Conservation (phyloP, 2,888 invertebrate genomes). For the Matsumyia berberina region DNA sequence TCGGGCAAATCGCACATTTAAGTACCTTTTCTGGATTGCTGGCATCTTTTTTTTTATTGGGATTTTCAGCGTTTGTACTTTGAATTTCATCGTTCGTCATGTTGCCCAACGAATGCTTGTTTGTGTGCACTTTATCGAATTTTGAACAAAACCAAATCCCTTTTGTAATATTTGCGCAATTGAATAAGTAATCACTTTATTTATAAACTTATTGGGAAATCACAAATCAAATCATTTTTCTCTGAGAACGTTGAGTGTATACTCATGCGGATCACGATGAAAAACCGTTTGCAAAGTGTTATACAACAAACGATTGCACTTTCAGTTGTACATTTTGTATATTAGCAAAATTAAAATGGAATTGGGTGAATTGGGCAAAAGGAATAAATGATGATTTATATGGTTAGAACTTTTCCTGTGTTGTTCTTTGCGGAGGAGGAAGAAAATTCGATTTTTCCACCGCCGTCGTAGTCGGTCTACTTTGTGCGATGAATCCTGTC, state of each 20-base stretch:
- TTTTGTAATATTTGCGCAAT: constrained; percentile 52
- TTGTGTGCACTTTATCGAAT: constrained; percentile 3
- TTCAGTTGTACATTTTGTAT: neutral
- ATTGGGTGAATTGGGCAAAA: neutral
- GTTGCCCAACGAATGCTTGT: constrained; percentile 37
- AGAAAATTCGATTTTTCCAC: constrained; percentile 74
- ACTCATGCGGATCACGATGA: constrained; percentile 39
- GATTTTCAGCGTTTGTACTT: constrained; percentile 67
- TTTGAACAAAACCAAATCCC: constrained; percentile 36
- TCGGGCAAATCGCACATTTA: constrained; percentile 2
- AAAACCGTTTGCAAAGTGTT: constrained; percentile 71
- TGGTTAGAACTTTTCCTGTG: constrained; percentile 14
- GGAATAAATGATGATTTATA: constrained; percentile 9
- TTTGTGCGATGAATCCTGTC: constrained; percentile 72
- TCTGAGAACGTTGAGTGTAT: constrained; percentile 22
- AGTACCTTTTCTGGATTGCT: constrained; percentile 70
- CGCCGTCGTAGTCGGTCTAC: constrained; percentile 51
- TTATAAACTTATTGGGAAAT: constrained; percentile 73
- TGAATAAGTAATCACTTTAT: constrained; percentile 52
- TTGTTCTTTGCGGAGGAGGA: constrained; percentile 64
- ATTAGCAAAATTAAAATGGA: neutral
- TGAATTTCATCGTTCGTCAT: constrained; percentile 73
- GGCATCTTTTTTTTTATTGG: constrained; percentile 69
- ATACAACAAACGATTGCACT: constrained; percentile 58
- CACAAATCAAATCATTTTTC: constrained; percentile 52